phyloP scores from a whole-genome alignment of 2,888 invertebrate genomes.

The Sminthurides aquaticus region DNA sequence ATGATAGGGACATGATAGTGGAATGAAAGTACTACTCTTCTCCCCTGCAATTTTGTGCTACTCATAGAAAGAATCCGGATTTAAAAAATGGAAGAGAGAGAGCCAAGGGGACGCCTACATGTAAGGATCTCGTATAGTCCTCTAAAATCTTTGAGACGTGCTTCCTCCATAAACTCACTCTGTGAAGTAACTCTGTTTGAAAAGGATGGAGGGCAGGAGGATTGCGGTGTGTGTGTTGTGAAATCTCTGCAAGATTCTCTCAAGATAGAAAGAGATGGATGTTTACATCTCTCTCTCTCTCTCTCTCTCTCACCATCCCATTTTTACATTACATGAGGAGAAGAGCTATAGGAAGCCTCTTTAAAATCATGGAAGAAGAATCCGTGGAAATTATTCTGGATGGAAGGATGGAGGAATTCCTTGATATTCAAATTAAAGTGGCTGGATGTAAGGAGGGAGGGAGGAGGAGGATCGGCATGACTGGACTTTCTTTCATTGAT shows the following conservation, averaged over 20 bases:
- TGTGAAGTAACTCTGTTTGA: no score
- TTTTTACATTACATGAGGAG: no score
- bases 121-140: not conserved
- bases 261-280: no score
- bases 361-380: no score
- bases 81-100: not conserved
- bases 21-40: not conserved
- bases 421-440: not conserved
- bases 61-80: not conserved
- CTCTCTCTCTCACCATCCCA: no score
- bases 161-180: not conserved
- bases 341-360: no score
- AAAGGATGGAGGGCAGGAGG: no score
- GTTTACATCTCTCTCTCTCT: not conserved
- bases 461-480: no score
- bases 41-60: slow-evolving; percentile 5
- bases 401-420: not conserved
- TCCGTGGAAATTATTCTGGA: not conserved
- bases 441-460: no score
- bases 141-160: not conserved
- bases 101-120: not conserved
- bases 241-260: no score
- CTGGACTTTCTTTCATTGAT: not conserved
- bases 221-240: no score
- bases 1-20: not conserved